Percentiles rank a stretch among this genome's conserved stretches.
Conservation (phyloP, 2,888 invertebrate genomes). For the Allygus modestus region DNA sequence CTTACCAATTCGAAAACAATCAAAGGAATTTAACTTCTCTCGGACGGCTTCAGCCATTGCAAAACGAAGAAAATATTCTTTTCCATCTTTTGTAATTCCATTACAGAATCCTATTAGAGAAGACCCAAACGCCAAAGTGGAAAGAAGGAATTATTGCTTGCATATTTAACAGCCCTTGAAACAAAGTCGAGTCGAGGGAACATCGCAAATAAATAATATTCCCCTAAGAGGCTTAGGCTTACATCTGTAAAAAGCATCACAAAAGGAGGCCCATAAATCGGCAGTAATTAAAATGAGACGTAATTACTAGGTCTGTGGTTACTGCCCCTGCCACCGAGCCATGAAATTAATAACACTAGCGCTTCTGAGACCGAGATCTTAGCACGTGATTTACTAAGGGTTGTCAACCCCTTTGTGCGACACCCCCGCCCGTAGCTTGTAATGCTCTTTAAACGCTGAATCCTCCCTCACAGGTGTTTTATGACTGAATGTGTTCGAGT, state of each 20-base stretch:
- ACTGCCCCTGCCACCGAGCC: constrained; percentile 55
- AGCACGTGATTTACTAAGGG: constrained; percentile 60
- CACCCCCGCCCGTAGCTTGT: constrained; percentile 25
- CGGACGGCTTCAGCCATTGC: not conserved
- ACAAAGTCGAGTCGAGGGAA: constrained; percentile 46
- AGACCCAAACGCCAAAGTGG: constrained; percentile 6
- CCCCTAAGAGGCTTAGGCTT: constrained; percentile 54
- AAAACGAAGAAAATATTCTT: not conserved
- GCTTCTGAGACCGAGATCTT: constrained; percentile 40
- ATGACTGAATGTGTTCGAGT: constrained; percentile 19
- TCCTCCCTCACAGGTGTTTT: constrained; percentile 12
- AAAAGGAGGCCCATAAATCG: constrained; percentile 55
- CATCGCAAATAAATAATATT: constrained; percentile 59
- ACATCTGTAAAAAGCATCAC: constrained; percentile 51
- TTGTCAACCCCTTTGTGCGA: constrained; percentile 40
- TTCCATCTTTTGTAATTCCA: constrained; percentile 22
- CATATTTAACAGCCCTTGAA: constrained; percentile 59
- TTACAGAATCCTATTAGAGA: constrained; percentile 54
- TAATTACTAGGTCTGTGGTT: constrained; percentile 57
- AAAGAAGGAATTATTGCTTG: constrained; percentile 53
- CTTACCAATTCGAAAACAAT: too few relatives aligned
- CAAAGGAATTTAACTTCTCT: not conserved
- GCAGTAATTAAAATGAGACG: constrained; percentile 57
- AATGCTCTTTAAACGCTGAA: constrained; percentile 36
- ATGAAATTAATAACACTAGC: constrained; percentile 63